Percentiles rank a stretch among this genome's conserved stretches.
Conservation (phyloP, 2,888 invertebrate genomes). For the Pollenia angustigena region DNA sequence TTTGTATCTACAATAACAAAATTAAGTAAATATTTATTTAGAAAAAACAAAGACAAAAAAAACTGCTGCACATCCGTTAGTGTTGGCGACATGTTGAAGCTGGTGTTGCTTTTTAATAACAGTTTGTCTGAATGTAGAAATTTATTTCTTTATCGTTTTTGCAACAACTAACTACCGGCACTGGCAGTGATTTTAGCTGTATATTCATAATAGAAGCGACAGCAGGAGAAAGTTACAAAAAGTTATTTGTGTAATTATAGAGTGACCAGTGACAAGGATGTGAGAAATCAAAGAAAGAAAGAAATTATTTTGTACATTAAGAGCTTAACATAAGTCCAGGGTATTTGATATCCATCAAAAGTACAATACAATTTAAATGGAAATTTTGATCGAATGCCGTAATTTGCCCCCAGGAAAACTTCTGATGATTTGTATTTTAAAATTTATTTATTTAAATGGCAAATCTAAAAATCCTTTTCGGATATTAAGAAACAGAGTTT, state of each 20-base stretch:
- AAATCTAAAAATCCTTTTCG: too few relatives aligned
- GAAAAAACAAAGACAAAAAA: background rate
- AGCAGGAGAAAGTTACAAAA: slow-evolving; percentile 4
- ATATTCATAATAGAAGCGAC: background rate
- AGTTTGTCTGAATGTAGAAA: background rate
- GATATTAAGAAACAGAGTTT: too few relatives aligned
- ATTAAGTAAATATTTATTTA: slow-evolving; percentile 61
- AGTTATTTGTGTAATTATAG: slow-evolving; percentile 9
- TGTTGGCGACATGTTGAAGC: slow-evolving; percentile 50
- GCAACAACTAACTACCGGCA: slow-evolving; percentile 37
- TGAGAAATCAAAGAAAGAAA: too few relatives aligned
- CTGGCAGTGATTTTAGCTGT: slow-evolving; percentile 15
- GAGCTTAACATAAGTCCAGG: too few relatives aligned
- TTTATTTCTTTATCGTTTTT: slow-evolving; percentile 34
- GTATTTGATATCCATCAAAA: too few relatives aligned
- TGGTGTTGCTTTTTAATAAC: slow-evolving; percentile 38
- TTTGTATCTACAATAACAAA: slow-evolving; percentile 42
- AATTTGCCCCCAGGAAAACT: too few relatives aligned
- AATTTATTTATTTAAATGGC: too few relatives aligned
- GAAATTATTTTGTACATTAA: too few relatives aligned
- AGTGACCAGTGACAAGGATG: slow-evolving; percentile 5
- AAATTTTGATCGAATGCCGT: too few relatives aligned
- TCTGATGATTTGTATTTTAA: too few relatives aligned
- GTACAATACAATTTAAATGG: too few relatives aligned
- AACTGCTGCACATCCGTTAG: slow-evolving; percentile 45